These are phyloP conservation scores for Troides helena DNA, from an alignment of 2,888 invertebrate species.

Conservation along the genomic window DNA sequence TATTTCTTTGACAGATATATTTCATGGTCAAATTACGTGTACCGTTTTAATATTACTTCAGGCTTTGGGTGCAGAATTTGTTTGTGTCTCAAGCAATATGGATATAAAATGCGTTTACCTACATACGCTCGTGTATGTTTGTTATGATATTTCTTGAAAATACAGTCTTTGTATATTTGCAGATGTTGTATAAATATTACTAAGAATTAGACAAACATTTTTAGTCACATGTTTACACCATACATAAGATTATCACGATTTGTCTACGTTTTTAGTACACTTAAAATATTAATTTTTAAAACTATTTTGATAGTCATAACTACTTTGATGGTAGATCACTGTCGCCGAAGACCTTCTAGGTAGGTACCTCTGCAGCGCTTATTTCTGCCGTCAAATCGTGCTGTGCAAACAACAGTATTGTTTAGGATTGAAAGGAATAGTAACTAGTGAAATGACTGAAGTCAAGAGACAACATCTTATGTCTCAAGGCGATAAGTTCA, in stretches of 20 bases:
- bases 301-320: background rate
- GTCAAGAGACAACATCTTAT: too few species aligned
- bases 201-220: slow-evolving; percentile 4
- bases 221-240: background rate
- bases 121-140: background rate
- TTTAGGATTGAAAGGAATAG: too few species aligned
- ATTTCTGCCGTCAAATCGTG: too few species aligned
- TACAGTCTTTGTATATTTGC: background rate
- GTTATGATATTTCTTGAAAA: background rate
- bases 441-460: too few species aligned
- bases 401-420: too few species aligned
- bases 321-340: too few species aligned
- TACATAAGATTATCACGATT: background rate
- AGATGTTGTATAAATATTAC: slow-evolving; percentile 3
- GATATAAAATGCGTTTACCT: background rate
- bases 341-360: too few species aligned
- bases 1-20: too few species aligned
- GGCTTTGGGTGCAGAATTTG: background rate
- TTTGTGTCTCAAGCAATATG: background rate
- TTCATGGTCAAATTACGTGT: too few species aligned
- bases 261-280: background rate
- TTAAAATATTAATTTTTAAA: background rate
- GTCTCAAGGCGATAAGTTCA: too few species aligned
- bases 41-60: too few species aligned
- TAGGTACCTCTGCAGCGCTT: too few species aligned